These are phyloP conservation scores for Tuberolachnus salignus DNA, from an alignment of 2,888 invertebrate genomes.

Conservation along the genomic window DNA sequence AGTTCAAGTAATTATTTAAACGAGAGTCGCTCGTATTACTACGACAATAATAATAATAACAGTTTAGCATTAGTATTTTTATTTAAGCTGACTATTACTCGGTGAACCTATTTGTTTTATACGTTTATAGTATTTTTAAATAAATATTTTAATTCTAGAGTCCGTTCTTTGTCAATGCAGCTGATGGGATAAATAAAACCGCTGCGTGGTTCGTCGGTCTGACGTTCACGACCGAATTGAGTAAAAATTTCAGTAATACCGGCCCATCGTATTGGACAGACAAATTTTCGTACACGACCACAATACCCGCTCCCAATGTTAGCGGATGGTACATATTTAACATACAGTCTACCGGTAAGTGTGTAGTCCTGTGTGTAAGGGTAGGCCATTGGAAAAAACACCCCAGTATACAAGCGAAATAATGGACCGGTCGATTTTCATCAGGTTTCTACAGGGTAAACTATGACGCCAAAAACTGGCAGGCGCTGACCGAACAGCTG, in stretches of 20 bases:
- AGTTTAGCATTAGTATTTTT: no score
- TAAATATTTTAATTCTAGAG: not conserved
- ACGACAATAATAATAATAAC: no score
- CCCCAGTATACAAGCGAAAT: not conserved
- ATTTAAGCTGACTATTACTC: no score
- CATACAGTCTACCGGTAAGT: slow-evolving; percentile 67
- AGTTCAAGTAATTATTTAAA: slow-evolving; percentile 22
- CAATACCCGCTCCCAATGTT: slow-evolving; percentile 59
- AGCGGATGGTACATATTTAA: slow-evolving; percentile 69
- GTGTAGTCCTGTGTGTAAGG: no score
- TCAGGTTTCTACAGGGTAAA: slow-evolving; percentile 73
- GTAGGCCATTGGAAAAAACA: no score
- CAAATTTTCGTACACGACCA: slow-evolving; percentile 60
- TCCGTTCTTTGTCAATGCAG: not conserved
- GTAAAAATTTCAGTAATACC: slow-evolving; percentile 57
- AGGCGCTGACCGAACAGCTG: slow-evolving; percentile 71
- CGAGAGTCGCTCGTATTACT: no score
- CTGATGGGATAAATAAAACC: not conserved
- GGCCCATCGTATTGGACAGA: slow-evolving; percentile 59
- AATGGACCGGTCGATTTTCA: no score
- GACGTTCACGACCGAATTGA: slow-evolving; percentile 63
- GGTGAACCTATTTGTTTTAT: not conserved
- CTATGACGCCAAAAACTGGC: slow-evolving; percentile 75
- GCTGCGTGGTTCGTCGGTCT: slow-evolving; percentile 70
- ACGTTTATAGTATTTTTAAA: not conserved